Conservation (phyloP, 2,113 vertebrate species). For the Eleginops maclovinus region DNA sequence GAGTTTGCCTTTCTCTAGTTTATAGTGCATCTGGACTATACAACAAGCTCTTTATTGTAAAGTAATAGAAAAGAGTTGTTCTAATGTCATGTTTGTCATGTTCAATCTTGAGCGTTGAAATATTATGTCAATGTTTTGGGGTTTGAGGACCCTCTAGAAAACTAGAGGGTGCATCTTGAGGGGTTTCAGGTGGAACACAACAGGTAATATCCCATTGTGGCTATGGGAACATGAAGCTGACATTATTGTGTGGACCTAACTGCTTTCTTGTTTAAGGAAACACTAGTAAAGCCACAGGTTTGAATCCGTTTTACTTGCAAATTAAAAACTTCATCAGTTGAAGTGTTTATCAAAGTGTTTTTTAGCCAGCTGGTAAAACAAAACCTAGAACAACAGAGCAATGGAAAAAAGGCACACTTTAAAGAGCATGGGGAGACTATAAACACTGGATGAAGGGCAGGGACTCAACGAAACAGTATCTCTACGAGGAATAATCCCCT, state of each 20-base stretch:
- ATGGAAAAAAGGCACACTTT: constrained; percentile 1
- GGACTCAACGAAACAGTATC: neutral
- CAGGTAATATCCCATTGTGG: neutral
- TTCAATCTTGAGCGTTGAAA: neutral
- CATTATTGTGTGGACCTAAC: neutral
- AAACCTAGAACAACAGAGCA: constrained; percentile 23
- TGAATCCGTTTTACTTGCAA: neutral
- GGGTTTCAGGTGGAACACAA: neutral
- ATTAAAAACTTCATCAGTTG: neutral
- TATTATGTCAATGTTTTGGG: neutral
- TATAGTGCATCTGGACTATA: neutral
- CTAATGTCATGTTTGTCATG: neutral
- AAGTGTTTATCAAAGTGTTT: constrained; percentile 5
- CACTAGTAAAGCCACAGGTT: neutral
- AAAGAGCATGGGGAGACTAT: constrained; percentile 3
- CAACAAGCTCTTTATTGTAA: neutral
- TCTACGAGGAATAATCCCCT: constrained; percentile 19
- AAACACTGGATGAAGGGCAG: constrained; percentile 10
- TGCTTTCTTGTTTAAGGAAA: neutral
- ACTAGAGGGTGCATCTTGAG: neutral
- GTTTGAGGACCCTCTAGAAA: neutral
- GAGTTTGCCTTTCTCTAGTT: neutral
- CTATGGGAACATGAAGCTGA: neutral
- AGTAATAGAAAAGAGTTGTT: neutral
- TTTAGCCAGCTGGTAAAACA: constrained; percentile 1